Conservation (phyloP, 2,888 invertebrate genomes). For the Mylabris sibirica region DNA sequence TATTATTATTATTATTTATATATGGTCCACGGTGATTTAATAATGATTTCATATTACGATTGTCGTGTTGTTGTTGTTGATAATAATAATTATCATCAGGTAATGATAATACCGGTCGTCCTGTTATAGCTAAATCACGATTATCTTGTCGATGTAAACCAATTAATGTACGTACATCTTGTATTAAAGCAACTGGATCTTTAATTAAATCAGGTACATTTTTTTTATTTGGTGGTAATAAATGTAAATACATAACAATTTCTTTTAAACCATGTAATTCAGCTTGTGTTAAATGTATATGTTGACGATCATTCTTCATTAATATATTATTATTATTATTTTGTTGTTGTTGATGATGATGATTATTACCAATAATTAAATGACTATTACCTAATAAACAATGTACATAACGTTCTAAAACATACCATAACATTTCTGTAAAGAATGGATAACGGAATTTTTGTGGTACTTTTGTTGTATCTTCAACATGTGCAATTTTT, state of each 20-base stretch:
- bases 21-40: conserved; percentile 45
- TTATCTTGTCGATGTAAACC: conserved; percentile 89
- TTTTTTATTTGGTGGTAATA: conserved; percentile 87
- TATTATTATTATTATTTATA: conserved; percentile 20
- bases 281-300: conserved; percentile 80
- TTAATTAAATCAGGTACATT: conserved; percentile 89
- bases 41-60: background rate
- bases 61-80: conserved; percentile 19
- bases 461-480: conserved; percentile 91
- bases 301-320: conserved; percentile 64
- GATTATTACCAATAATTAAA: conserved; percentile 61
- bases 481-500: conserved; percentile 95
- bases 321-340: background rate
- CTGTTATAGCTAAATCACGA: conserved; percentile 83
- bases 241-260: conserved; percentile 90
- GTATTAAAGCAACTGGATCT: conserved; percentile 88
- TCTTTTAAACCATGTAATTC: conserved; percentile 85
- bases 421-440: conserved; percentile 98
- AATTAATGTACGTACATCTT: conserved; percentile 87
- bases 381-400: conserved; percentile 86
- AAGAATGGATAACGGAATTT: conserved; percentile 99
- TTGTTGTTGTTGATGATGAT: too few species aligned
- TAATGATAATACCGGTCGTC: conserved; percentile 74
- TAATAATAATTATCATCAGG: conserved; percentile 53
- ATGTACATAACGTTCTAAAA: conserved; percentile 89